A percentile compares a stretch with the other conserved stretches of the same genome.
Evolutionary conservation across 1,140 invertebrate species (phyloP).

Genomic region (Pseudomyrmex concolor): DNA sequence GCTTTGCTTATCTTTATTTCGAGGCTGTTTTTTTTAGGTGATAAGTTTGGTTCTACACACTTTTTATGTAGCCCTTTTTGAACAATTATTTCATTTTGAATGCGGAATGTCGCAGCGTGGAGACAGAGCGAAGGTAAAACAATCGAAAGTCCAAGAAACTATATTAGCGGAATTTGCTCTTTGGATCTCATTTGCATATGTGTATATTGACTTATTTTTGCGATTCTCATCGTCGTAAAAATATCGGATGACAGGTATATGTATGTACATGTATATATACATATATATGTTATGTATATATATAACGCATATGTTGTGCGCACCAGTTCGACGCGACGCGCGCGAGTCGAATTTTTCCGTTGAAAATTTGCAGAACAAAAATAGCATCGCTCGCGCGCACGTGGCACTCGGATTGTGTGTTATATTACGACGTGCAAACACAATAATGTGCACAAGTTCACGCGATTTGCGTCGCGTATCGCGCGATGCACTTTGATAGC

Average conservation of each 20-base stretch:
- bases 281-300: too few relatives aligned
- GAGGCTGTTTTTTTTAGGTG: too few relatives aligned
- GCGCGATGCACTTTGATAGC: background rate
- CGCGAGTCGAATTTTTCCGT: background rate
- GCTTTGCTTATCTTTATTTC: too few relatives aligned
- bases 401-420: background rate
- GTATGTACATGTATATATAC: background rate
- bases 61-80: too few relatives aligned
- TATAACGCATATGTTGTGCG: too few relatives aligned
- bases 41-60: too few relatives aligned
- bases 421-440: background rate
- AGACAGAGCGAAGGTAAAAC: background rate
- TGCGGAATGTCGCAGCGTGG: background rate
- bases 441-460: background rate
- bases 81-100: conserved; percentile 9
- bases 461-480: background rate
- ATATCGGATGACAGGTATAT: background rate
- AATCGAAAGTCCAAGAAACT: background rate
- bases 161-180: background rate
- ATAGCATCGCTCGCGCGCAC: conserved; percentile 3
- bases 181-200: background rate
- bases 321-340: too few relatives aligned
- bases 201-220: background rate
- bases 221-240: background rate
- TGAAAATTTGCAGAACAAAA: background rate